Conservation (phyloP, 2,113 vertebrate species). For the Ardeotis arabs region DNA sequence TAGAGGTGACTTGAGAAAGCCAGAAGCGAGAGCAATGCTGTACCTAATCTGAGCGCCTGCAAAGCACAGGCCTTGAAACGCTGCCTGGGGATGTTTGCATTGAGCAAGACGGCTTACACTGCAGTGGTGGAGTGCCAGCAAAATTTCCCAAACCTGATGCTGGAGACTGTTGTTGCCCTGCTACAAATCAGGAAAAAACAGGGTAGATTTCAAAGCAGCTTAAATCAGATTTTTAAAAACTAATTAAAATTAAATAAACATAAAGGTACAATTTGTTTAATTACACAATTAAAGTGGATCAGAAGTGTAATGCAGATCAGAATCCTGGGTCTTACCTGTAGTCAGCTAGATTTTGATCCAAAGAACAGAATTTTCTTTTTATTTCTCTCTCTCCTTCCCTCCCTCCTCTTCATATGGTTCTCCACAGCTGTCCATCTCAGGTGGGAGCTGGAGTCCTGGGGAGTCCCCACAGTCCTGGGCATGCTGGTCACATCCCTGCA, state of each 20-base stretch:
- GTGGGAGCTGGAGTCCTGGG: neutral
- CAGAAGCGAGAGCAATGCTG: neutral
- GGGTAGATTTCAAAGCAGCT: neutral
- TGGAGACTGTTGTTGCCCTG: neutral
- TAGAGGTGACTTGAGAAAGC: neutral
- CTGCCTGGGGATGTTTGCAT: neutral
- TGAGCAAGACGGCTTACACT: neutral
- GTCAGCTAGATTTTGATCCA: neutral
- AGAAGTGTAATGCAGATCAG: neutral
- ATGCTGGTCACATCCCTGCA: neutral
- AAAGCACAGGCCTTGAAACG: neutral
- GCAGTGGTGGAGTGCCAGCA: neutral
- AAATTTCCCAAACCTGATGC: fast-evolving
- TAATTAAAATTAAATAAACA: neutral
- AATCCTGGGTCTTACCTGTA: neutral
- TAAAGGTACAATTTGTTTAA: neutral
- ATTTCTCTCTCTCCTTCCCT: neutral
- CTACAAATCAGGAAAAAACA: neutral
- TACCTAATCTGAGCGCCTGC: neutral
- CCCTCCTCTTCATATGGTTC: neutral
- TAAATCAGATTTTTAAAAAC: neutral
- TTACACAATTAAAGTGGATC: neutral
- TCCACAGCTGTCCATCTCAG: fast-evolving
- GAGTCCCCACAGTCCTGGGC: neutral
- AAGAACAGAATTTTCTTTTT: neutral